Conservation (phyloP, 2,888 invertebrate species). For the Dorcus hopei region DNA sequence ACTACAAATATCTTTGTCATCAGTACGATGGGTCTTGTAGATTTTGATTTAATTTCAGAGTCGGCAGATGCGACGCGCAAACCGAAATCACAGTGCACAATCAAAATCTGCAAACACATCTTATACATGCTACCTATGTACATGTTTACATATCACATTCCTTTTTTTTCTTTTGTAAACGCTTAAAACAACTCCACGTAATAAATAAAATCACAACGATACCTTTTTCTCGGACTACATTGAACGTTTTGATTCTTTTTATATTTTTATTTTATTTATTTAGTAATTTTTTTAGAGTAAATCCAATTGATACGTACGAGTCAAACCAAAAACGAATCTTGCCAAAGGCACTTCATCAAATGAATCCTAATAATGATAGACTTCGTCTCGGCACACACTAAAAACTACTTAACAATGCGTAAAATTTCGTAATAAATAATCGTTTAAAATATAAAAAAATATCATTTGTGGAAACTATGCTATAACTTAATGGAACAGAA, state of each 20-base stretch:
- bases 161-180: constrained; percentile 7
- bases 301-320: too few relatives aligned
- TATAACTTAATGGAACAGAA: constrained; percentile 1
- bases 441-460: constrained; percentile 11
- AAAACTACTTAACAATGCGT: constrained; percentile 11
- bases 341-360: constrained; percentile 21
- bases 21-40: constrained; percentile 5
- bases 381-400: constrained; percentile 3
- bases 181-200: background rate
- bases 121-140: constrained; percentile 17
- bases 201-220: too few relatives aligned
- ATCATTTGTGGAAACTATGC: constrained; percentile 1
- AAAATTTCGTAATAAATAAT: constrained; percentile 8
- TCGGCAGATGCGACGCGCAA: background rate
- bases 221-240: too few relatives aligned
- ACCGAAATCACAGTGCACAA: background rate
- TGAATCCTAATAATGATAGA: constrained; percentile 6
- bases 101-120: too few relatives aligned
- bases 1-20: constrained; percentile 20
- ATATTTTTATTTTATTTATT: background rate
- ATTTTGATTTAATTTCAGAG: background rate
- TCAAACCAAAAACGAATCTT: constrained; percentile 4
- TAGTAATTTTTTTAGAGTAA: background rate
- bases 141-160: constrained; percentile 19
- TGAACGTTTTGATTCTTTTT: background rate